Evolutionary conservation across 2,113 vertebrate genomes (phyloP).

Genomic region (Cricetomys ansorgei): DNA sequence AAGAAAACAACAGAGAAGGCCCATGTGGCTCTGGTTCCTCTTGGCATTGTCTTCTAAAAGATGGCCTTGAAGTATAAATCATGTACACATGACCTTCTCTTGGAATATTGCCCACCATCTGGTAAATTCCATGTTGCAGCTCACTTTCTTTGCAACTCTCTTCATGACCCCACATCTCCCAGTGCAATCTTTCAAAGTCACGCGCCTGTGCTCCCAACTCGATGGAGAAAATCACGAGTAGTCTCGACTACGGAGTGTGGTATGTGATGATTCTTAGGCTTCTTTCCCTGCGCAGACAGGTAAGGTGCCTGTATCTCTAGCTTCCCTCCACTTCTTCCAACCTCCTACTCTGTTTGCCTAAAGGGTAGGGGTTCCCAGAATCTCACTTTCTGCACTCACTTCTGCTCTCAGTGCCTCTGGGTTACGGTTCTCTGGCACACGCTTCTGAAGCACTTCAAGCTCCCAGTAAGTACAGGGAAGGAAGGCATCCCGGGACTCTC

Average conservation of each 20-base stretch:
- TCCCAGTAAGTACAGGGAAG: neutral
- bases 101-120: neutral
- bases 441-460: neutral
- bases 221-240: neutral
- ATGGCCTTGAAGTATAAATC: neutral
- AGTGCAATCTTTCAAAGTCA: neutral
- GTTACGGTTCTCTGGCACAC: neutral
- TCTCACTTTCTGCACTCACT: neutral
- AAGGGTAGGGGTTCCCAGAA: neutral
- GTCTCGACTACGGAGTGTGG: neutral
- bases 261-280: neutral
- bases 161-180: neutral
- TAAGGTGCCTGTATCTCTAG: neutral
- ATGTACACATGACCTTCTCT: neutral
- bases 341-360: neutral
- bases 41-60: neutral
- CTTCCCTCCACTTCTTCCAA: neutral
- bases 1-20: neutral
- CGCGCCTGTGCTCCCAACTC: neutral
- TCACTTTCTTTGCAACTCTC: neutral
- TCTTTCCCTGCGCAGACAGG: neutral
- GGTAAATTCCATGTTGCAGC: neutral
- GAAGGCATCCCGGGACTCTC: neutral
- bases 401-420: neutral
- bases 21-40: neutral